phyloP scores from a whole-genome alignment of 2,113 vertebrate genomes.

The Zosterops pallidus region DNA sequence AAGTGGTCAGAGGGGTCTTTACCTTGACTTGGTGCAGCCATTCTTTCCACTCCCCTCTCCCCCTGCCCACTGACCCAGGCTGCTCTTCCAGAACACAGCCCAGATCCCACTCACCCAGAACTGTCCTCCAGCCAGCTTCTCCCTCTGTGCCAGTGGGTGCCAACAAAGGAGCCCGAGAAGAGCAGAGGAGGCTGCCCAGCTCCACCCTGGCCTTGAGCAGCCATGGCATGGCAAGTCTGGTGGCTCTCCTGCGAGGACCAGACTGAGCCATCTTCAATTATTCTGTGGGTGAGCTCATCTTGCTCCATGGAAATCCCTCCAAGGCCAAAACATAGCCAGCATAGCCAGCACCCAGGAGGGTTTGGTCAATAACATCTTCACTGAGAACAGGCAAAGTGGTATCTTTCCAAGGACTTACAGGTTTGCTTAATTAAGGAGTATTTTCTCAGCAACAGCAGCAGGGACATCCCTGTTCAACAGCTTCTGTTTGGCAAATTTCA shows the following conservation, averaged over 20 bases:
- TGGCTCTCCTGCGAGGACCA: not conserved
- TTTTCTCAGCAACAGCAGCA: conserved; percentile 2
- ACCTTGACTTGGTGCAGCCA: not conserved
- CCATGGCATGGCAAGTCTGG: not conserved
- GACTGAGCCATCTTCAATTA: not conserved
- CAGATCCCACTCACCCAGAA: not conserved
- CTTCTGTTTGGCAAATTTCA: not conserved
- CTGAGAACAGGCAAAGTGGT: not conserved
- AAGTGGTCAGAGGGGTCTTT: not conserved
- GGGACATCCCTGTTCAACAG: not conserved
- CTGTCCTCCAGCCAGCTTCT: not conserved
- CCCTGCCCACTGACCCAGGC: not conserved
- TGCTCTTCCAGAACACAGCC: not conserved
- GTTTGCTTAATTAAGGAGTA: conserved; percentile 2
- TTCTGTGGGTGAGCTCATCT: not conserved
- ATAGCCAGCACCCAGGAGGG: not conserved
- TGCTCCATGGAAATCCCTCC: not conserved
- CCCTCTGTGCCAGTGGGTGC: not conserved
- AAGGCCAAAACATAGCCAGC: not conserved
- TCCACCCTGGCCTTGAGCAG: not conserved
- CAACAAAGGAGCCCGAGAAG: not conserved
- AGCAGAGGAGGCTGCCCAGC: not conserved
- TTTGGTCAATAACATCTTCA: not conserved
- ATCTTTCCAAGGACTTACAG: not conserved
- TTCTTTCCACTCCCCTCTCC: not conserved